Conservation (phyloP, 2,797 vertebrate species). For the Rhynchotus rufescens region DNA sequence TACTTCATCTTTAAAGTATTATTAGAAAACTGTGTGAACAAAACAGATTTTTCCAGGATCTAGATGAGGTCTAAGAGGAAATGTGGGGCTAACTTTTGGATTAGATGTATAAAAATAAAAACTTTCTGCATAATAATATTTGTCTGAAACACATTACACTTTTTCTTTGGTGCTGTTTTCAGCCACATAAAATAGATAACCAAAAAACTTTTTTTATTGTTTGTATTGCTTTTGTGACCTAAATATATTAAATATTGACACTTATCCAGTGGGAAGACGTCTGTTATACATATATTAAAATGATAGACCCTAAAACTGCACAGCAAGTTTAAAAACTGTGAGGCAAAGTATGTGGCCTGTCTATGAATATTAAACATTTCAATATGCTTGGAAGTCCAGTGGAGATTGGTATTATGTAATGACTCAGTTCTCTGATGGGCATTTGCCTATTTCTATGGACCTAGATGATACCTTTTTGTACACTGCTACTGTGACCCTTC, state of each 20-base stretch:
- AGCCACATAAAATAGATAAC: background rate
- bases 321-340: background rate
- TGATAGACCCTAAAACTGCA: background rate
- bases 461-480: background rate
- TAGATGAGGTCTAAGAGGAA: background rate
- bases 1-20: background rate
- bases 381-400: background rate
- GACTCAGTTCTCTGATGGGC: background rate
- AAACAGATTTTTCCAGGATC: background rate
- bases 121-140: background rate
- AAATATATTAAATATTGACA: background rate
- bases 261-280: background rate
- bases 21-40: background rate
- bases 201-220: background rate
- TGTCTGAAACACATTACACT: background rate
- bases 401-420: background rate
- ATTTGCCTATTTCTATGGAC: accelerated
- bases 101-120: background rate
- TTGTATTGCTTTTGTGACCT: background rate
- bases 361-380: background rate
- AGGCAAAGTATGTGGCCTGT: background rate
- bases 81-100: background rate
- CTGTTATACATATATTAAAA: background rate
- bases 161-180: background rate
- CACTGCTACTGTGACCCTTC: background rate